Percentiles rank a stretch among this genome's conserved stretches.
phyloP scores from a whole-genome alignment of 2,113 vertebrate genomes.

The Epinephelus fuscoguttatus region DNA sequence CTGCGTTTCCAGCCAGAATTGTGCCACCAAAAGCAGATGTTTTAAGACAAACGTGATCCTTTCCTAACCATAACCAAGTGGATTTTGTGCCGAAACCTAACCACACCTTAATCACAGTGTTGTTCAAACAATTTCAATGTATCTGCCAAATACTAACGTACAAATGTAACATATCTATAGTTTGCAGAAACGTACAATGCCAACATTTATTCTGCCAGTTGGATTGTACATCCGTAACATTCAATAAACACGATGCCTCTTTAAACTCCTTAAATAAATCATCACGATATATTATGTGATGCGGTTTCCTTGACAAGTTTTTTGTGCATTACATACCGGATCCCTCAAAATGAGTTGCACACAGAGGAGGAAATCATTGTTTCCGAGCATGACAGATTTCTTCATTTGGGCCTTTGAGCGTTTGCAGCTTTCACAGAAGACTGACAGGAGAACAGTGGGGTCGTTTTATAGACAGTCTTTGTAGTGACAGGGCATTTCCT shows the following conservation, averaged over 20 bases:
- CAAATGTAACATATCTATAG: too few relatives aligned
- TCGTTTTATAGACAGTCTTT: slow-evolving; percentile 22
- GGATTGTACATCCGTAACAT: too few relatives aligned
- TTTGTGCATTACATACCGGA: neutral
- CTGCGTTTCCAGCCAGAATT: too few relatives aligned
- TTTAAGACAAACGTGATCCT: too few relatives aligned
- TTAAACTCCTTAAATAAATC: neutral
- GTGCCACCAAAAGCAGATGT: too few relatives aligned
- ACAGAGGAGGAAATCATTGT: slow-evolving; percentile 8
- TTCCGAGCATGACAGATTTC: slow-evolving; percentile 31
- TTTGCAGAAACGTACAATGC: too few relatives aligned
- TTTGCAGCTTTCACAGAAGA: slow-evolving; percentile 6
- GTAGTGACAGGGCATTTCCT: slow-evolving; percentile 47
- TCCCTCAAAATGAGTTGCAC: neutral
- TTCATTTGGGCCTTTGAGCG: slow-evolving; percentile 8
- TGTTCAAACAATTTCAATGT: too few relatives aligned
- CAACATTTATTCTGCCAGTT: too few relatives aligned
- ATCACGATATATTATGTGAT: neutral
- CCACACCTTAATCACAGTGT: too few relatives aligned
- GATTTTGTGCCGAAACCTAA: too few relatives aligned
- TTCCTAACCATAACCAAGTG: too few relatives aligned
- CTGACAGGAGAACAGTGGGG: slow-evolving; percentile 39
- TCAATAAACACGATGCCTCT: neutral
- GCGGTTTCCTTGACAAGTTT: fast-evolving
- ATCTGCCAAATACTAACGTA: too few relatives aligned